Base-by-base conservation (phyloP, 2,888 invertebrate genomes). In the Lepas anatifera region DNA sequence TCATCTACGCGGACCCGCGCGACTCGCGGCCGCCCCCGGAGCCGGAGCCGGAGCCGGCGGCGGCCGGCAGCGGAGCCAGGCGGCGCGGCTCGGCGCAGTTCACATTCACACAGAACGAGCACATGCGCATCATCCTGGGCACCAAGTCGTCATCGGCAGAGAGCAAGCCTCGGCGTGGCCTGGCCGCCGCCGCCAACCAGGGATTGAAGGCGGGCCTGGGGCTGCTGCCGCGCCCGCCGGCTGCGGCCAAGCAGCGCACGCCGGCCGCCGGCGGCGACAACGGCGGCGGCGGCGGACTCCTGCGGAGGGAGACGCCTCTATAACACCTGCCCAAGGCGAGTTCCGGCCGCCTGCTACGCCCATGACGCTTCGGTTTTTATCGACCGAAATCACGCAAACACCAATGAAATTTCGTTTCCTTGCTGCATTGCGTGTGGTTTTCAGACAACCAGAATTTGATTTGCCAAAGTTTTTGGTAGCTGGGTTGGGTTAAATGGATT, bases 1-100 rank as follows among this genome's bases (percentile, higher is more conserved):
- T 79, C 13, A 77, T 79, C 67, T 79, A 78, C 71, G 78, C 79
- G 37, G 78, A 79, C 41, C 80, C 79, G 25, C 75, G 77, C 4
- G 77, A 77, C 46, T 80, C 80, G 8, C 81, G 80, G 10, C 73
- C 73, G 69, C 35, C 71, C 68, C 41, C 70, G 71, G 52, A 69
- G 52, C 69, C 70, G 16, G 68, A n/a, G 39, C 10, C 73, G 69
- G 41, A 70, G 70, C 41, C 70, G 71, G 52, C 70, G 52, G 70
- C 70, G 16, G 68, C 37, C 39, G 64, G 25, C 58, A 3, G 29
- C 64, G 4, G 68, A 18, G 7, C 63, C 67, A 74, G 70, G 68
- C 74, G 68, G 25, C 69, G 72, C 69, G 69, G 69, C 41, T 72
- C 72, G 41, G 71, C 73, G 13, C 72, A 71, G 37, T 74, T 72